Base-by-base conservation (phyloP, 2,797 vertebrate genomes). In the Lepilemur ruficaudatus region DNA sequence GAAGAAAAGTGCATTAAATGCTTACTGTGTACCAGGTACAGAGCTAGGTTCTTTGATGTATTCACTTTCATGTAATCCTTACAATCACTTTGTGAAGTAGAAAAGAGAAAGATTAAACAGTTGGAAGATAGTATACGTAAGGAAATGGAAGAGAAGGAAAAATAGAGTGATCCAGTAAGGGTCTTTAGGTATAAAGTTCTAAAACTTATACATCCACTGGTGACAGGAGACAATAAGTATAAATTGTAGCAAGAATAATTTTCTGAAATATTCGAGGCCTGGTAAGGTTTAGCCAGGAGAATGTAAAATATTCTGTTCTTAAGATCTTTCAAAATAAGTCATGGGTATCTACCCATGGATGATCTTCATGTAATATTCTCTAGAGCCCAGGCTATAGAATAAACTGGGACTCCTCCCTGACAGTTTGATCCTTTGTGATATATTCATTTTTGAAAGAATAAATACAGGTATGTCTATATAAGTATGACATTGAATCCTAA, bases 121-220 rank as follows among this genome's bases (percentile, higher is more conserved):
- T 63, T 86, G n/a, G 57, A 92, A 93, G 72, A 87, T 81, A 67
- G 32, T n/a, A 15, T 78, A 18, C 76, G 3, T 43, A 52, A 89
- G 43, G 69, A 92, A 88, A 90, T 76, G 57, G 92, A 93, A 93
- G 50, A 93, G 67, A 79, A 85, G 61, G 18, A 81, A 55, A 84
- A 91, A 30, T 25, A 57, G 59, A 79, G 41, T 67, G 73, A 85
- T 80, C 35, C 12, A 73, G 8, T 57, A 43, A n/a, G 22, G 50
- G 32, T 96, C n/a, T 70, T 90, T 18, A 95, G 67, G 17, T 43
- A 55, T 63, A 84, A 92, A 76, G 10, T 81, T 92, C 38, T 59
- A 87, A 95, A 89, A 81, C 11, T 78, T 94, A 32, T 80, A 2
- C 1, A 75, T 81, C 59, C 4, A 18, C 4, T 18, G 52, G 15